A percentile compares a stretch with the other conserved stretches of the same genome.
Evolutionary conservation across 2,797 vertebrate genomes (phyloP).

Genomic region (Muscicapa comitata): DNA sequence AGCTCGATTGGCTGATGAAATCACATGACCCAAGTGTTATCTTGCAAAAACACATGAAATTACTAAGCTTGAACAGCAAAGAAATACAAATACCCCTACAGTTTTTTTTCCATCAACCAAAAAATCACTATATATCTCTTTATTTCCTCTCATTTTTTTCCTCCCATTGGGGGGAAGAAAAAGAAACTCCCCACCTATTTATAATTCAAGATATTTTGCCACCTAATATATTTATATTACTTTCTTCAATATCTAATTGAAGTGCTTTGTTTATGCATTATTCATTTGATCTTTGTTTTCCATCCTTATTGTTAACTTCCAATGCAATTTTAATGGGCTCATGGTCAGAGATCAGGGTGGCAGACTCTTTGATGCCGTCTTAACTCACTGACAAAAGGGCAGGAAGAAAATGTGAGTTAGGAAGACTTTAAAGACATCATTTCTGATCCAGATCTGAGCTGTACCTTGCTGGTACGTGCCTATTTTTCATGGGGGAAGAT

Average conservation of each 20-base stretch:
- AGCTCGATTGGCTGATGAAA: constrained; percentile 49
- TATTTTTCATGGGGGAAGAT: background rate
- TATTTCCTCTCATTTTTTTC: background rate
- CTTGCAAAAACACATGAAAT: constrained; percentile 41
- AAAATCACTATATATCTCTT: background rate
- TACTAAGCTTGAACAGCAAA: background rate
- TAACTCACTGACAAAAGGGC: background rate
- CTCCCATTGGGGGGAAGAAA: background rate
- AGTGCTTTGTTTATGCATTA: constrained; percentile 57
- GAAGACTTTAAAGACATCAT: background rate
- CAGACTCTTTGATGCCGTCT: background rate
- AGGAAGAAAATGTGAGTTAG: background rate
- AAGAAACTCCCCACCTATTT: background rate
- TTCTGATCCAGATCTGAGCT: background rate
- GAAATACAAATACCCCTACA: background rate
- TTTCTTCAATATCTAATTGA: constrained; percentile 53
- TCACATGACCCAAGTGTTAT: constrained; percentile 58
- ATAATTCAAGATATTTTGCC: constrained; percentile 47
- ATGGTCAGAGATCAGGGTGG: constrained; percentile 45
- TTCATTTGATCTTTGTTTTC: constrained; percentile 66
- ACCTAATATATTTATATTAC: constrained; percentile 56
- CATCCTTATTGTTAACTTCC: constrained; percentile 31
- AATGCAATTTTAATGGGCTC: constrained; percentile 60
- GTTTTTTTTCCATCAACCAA: background rate
- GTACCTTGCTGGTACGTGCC: background rate